Base-by-base conservation (phyloP, 2,888 invertebrate genomes). In the Dioctria rufipes region DNA sequence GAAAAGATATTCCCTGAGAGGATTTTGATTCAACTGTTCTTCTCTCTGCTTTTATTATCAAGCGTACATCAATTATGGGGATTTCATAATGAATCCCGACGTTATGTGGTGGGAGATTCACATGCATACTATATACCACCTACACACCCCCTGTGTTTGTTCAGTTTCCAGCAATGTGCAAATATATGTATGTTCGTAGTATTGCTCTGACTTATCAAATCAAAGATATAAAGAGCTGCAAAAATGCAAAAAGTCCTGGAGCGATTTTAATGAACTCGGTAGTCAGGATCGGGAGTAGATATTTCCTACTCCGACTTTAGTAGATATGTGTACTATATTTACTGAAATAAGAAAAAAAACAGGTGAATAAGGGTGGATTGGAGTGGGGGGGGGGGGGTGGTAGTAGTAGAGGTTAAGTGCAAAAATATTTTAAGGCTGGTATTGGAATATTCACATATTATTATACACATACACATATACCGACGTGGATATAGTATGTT, bases 21-120 rank as follows among this genome's bases (percentile, higher is more conserved):
- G 67, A 58, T 58, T 79, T 58, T 49, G 66, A 66, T 67, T 46
- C 58, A 63, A 46, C 61, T 63, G 46, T 13, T 49, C 51, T 71
- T n/a, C n/a, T n/a, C n/a, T n/a, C n/a, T 75, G 75, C 75, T 49
- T 40, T 58, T 61, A 13, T 25, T n/a, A n/a, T n/a, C n/a, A n/a
- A 8, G 58, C n/a, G 46, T 11, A 60, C 63, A 77, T 63, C 77
- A 77, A 77, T 77, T 77, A 77, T 37, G 46, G 4, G 63, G n/a
- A 77, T 46, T 39, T 37, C 51, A 46, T 77, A 77, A 77, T 73
- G 63, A 77, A 61, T 43, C 63, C 63, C 49, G n/a, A n/a, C n/a
- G n/a, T n/a, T 63, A 63, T 73, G 60, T 58, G 51, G 37, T 11
- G 5, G 6, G 3, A 25, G 25, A 69, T 51, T 69, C 49, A 69